A percentile compares a stretch with the other conserved stretches of the same genome.
Conservation (phyloP, 2,888 invertebrate genomes). For the Clitarchus hookeri region DNA sequence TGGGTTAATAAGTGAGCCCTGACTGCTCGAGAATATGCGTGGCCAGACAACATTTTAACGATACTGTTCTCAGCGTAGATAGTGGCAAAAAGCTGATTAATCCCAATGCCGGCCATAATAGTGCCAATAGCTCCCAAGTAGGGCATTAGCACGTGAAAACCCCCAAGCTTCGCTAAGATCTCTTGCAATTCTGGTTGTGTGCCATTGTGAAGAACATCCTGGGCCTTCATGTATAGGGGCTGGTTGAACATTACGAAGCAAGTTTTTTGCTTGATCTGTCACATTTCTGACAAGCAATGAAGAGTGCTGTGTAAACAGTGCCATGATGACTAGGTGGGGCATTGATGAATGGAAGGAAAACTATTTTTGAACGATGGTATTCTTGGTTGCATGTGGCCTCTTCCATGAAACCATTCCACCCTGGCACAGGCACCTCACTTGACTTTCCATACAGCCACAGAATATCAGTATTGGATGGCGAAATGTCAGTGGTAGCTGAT, state of each 20-base stretch:
- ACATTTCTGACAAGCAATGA: conserved; percentile 42
- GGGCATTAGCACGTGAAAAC: conserved; percentile 39
- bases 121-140: conserved; percentile 34
- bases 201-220: conserved; percentile 47
- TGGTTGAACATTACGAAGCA: conserved; percentile 49
- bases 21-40: conserved; percentile 28
- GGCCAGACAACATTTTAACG: conserved; percentile 28
- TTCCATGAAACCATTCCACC: conserved; percentile 45
- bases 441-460: conserved; percentile 41
- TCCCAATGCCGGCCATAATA: conserved; percentile 37
- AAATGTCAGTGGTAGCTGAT: neutral
- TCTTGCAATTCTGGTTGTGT: conserved; percentile 36
- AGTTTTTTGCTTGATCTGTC: conserved; percentile 41
- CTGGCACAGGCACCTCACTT: conserved; percentile 33
- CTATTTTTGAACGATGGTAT: conserved; percentile 32
- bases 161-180: conserved; percentile 42
- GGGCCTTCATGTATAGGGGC: conserved; percentile 49
- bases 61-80: conserved; percentile 28
- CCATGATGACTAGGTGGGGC: conserved; percentile 41
- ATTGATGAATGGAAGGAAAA: conserved; percentile 38
- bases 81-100: conserved; percentile 14
- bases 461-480: neutral
- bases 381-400: conserved; percentile 32
- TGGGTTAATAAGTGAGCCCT: conserved; percentile 24
- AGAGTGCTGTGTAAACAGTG: conserved; percentile 42